Percentiles rank a stretch among this genome's conserved stretches.
Conservation (phyloP, 1,140 invertebrate species). For the Drusus annulatus region DNA sequence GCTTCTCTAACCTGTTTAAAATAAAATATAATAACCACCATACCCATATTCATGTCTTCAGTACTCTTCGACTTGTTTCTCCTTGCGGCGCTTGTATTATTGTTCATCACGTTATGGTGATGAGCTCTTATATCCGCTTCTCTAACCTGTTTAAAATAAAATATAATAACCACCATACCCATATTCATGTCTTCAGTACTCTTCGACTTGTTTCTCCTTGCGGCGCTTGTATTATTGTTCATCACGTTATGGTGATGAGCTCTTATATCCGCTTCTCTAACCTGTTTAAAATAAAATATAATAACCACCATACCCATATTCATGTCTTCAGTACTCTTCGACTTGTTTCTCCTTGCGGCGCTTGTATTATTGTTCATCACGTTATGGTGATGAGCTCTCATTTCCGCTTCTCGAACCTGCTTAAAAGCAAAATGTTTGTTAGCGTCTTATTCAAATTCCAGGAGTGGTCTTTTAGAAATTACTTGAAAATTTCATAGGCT, state of each 20-base stretch:
- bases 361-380: slow-evolving; percentile 81
- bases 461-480: no score
- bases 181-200: slow-evolving; percentile 91
- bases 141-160: slow-evolving; percentile 63
- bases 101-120: slow-evolving; percentile 80
- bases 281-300: slow-evolving; percentile 57
- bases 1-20: slow-evolving; percentile 71
- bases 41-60: slow-evolving; percentile 85
- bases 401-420: slow-evolving; percentile 74
- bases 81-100: slow-evolving; percentile 75
- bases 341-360: slow-evolving; percentile 78
- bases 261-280: slow-evolving; percentile 75
- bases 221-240: slow-evolving; percentile 78
- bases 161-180: slow-evolving; percentile 62
- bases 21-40: slow-evolving; percentile 37
- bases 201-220: slow-evolving; percentile 84
- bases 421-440: background rate
- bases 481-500: no score
- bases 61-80: slow-evolving; percentile 90
- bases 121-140: slow-evolving; percentile 75
- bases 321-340: slow-evolving; percentile 93
- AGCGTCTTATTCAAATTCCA: no score
- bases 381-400: slow-evolving; percentile 76
- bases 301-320: slow-evolving; percentile 71
- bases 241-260: slow-evolving; percentile 78